Conservation (phyloP, 2,888 invertebrate species). For the Diplazon laetatorius region DNA sequence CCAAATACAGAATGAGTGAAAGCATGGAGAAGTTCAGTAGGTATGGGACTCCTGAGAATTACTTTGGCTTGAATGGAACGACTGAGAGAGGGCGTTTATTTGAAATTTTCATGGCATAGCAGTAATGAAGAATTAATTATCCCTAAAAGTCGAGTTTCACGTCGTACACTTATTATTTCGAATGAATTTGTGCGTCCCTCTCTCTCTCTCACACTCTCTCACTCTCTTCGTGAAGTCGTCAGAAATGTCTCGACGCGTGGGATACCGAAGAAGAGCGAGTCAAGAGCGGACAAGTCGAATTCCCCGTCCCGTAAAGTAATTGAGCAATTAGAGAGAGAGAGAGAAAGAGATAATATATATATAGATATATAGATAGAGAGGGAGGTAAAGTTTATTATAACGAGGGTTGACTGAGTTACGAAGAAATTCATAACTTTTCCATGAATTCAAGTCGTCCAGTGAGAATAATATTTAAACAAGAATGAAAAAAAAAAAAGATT, state of each 20-base stretch:
- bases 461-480: not conserved
- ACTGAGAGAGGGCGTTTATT: not conserved
- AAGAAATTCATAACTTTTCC: constrained; percentile 16
- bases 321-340: constrained; percentile 5
- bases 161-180: not conserved
- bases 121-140: constrained; percentile 26
- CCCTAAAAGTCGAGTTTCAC: constrained; percentile 3
- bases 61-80: not conserved
- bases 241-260: constrained; percentile 17
- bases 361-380: too few relatives aligned
- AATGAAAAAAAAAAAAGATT: not conserved
- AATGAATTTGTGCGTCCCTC: constrained; percentile 11
- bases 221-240: constrained; percentile 9
- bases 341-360: too few relatives aligned
- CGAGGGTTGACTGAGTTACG: not conserved
- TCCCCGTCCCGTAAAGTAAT: constrained; percentile 6
- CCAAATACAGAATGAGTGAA: not conserved
- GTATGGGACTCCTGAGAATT: not conserved
- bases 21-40: not conserved
- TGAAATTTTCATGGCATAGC: not conserved
- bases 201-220: too few relatives aligned
- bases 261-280: not conserved
- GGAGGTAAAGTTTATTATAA: not conserved
- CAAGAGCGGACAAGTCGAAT: not conserved
- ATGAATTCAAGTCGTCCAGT: not conserved